Conservation (phyloP, 2,888 invertebrate species). For the Automeris io region DNA sequence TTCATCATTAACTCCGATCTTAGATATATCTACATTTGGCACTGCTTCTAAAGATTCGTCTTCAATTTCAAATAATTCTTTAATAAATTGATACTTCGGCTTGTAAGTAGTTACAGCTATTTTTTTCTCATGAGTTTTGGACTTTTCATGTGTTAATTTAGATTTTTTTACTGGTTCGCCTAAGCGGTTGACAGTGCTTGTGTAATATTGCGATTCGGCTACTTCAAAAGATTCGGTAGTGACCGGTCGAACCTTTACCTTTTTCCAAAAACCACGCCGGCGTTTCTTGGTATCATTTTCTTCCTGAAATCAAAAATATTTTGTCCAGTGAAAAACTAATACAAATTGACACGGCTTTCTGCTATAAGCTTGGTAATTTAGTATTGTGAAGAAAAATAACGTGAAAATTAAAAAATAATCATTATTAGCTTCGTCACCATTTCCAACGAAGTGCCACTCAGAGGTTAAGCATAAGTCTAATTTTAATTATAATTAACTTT, state of each 20-base stretch:
- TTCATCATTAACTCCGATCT: conserved; percentile 25
- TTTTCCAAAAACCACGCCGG: conserved; percentile 85
- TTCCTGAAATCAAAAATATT: conserved; percentile 36
- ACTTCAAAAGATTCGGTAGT: conserved; percentile 82
- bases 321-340: no score
- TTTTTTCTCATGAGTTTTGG: conserved; percentile 33
- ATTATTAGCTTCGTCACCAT: no score
- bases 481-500: no score
- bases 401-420: no score
- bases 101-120: conserved; percentile 58
- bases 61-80: conserved; percentile 43
- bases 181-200: conserved; percentile 77
- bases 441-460: no score
- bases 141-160: conserved; percentile 38
- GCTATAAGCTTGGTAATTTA: no score
- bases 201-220: conserved; percentile 85
- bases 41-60: conserved; percentile 32
- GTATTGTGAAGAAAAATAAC: no score
- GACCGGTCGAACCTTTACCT: conserved; percentile 79
- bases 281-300: conserved; percentile 42
- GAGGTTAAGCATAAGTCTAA: no score
- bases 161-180: conserved; percentile 37
- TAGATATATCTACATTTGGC: conserved; percentile 46
- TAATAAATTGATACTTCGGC: conserved; percentile 47
- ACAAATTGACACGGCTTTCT: no score